Conservation (phyloP, 2,888 invertebrate genomes). For the Noctua comes region DNA sequence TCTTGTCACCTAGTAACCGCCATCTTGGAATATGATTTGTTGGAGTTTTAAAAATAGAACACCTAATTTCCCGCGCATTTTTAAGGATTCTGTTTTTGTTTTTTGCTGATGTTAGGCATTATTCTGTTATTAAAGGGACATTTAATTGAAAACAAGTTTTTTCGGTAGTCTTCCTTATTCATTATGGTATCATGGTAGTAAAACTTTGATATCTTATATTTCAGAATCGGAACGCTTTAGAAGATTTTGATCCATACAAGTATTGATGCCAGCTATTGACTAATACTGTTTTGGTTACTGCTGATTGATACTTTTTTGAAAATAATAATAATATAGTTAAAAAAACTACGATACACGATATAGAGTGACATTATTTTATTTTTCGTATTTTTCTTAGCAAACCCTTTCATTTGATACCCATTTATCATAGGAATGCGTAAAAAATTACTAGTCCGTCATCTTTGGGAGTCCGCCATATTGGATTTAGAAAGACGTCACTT, state of each 20-base stretch:
- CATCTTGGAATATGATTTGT: constrained; percentile 57
- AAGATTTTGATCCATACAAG: not conserved
- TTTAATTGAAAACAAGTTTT: not conserved
- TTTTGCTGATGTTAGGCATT: not conserved
- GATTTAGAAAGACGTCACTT: too few species aligned
- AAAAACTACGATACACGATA: too few species aligned
- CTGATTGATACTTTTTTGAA: too few species aligned
- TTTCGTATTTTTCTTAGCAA: too few species aligned
- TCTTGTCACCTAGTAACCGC: constrained; percentile 21
- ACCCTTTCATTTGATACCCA: too few species aligned
- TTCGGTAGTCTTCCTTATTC: not conserved
- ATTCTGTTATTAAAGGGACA: not conserved
- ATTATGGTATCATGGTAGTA: not conserved
- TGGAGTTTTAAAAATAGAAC: constrained; percentile 46
- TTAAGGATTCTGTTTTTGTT: constrained; percentile 20
- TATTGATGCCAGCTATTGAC: not conserved
- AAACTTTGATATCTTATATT: not conserved
- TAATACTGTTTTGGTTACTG: not conserved
- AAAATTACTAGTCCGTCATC: too few species aligned
- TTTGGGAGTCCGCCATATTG: too few species aligned
- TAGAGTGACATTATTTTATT: too few species aligned
- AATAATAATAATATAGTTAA: too few species aligned
- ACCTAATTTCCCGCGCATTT: constrained; percentile 22
- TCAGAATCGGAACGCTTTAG: not conserved
- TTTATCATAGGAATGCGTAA: too few species aligned